Conservation (phyloP, 2,888 invertebrate genomes). For the Chironomus tentans region DNA sequence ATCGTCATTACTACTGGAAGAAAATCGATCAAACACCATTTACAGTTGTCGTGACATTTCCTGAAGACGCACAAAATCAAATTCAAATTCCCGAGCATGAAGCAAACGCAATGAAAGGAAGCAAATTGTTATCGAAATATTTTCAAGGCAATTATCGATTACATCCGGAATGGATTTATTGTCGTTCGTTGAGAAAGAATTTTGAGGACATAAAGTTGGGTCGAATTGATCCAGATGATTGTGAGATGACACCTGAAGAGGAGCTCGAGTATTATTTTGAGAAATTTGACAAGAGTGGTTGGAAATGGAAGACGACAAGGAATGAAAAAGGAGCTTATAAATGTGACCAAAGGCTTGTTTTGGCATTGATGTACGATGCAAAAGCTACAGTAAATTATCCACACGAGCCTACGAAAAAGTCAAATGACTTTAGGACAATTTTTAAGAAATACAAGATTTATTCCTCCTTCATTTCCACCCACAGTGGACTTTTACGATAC, state of each 20-base stretch:
- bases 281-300: constrained; percentile 4
- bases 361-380: constrained; percentile 56
- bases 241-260: constrained; percentile 7
- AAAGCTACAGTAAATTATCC: constrained; percentile 55
- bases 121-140: constrained; percentile 41
- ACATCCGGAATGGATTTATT: constrained; percentile 49
- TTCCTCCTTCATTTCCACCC: constrained; percentile 57
- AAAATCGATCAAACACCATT: constrained; percentile 56
- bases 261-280: constrained; percentile 10
- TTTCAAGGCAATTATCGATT: constrained; percentile 53
- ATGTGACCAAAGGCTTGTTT: constrained; percentile 55
- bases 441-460: constrained; percentile 52
- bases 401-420: constrained; percentile 39
- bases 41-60: constrained; percentile 56
- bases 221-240: constrained; percentile 16
- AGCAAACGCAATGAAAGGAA: constrained; percentile 43
- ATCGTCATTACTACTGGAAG: constrained; percentile 52
- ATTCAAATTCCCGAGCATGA: constrained; percentile 46
- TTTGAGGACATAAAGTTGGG: constrained; percentile 24
- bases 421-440: constrained; percentile 32
- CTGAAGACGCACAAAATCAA: constrained; percentile 47
- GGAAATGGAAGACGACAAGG: constrained; percentile 7
- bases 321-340: constrained; percentile 29
- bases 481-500: constrained; percentile 59
- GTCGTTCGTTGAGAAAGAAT: background rate